A percentile compares a stretch with the other conserved stretches of the same genome.
Evolutionary conservation across 2,797 vertebrate genomes (phyloP).

Genomic region (Nothura maculosa): DNA sequence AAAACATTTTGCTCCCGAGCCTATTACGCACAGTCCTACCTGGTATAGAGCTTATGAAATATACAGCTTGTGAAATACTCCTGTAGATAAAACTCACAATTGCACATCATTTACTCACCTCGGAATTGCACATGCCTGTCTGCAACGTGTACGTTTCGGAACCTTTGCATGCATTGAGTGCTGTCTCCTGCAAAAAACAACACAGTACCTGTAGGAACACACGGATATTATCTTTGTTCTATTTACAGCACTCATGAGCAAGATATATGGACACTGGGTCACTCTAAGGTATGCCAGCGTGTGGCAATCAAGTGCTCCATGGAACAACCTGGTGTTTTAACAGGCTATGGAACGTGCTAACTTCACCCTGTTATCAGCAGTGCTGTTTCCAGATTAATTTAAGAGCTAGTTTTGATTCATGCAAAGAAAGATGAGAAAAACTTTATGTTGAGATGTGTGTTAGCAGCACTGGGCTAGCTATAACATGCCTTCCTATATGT

Average conservation of each 20-base stretch:
- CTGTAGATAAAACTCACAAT: not conserved
- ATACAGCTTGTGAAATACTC: not conserved
- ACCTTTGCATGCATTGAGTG: constrained; percentile 63
- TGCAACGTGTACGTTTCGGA: not conserved
- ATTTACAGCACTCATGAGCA: not conserved
- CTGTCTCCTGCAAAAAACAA: constrained; percentile 52
- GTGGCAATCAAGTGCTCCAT: not conserved
- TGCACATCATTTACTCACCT: constrained; percentile 13
- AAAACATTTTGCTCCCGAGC: not conserved
- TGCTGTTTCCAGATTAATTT: not conserved
- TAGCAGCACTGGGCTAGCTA: not conserved
- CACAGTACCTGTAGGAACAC: not conserved
- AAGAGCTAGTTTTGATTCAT: not conserved
- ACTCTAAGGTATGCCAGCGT: accelerated
- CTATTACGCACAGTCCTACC: not conserved
- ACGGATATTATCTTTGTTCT: not conserved
- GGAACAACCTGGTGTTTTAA: not conserved
- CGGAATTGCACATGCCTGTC: not conserved
- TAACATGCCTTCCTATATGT: not conserved
- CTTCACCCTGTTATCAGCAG: not conserved
- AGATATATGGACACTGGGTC: not conserved
- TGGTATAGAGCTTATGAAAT: not conserved
- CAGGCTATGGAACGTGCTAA: not conserved
- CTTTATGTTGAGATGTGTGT: not conserved
- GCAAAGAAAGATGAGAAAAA: not conserved